A percentile compares a stretch with the other conserved stretches of the same genome.
These are phyloP conservation scores for Meganola albula DNA, from an alignment of 2,888 invertebrate genomes.

Conservation along the genomic window DNA sequence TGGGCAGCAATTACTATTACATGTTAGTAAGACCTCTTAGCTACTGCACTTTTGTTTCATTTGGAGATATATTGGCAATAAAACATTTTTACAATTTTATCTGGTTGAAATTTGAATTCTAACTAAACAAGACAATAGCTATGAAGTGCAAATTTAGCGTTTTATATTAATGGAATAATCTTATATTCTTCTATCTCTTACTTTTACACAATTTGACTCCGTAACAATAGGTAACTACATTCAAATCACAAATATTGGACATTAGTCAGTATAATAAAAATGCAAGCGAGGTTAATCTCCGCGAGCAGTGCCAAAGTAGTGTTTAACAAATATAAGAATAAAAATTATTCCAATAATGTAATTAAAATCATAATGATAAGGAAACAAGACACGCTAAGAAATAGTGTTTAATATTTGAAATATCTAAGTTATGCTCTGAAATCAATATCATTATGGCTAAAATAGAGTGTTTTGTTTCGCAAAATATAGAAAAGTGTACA, in stretches of 20 bases:
- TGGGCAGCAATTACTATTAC: conserved; percentile 48
- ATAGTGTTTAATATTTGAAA: not conserved
- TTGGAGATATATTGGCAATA: conserved; percentile 4
- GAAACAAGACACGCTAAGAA: conserved; percentile 17
- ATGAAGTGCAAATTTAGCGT: conserved; percentile 32
- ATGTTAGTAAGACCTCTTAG: conserved; percentile 39
- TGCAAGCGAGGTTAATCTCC: too few relatives aligned
- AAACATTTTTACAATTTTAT: conserved; percentile 9
- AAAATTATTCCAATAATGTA: conserved; percentile 26
- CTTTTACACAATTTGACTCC: too few relatives aligned
- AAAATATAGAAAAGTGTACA: conserved; percentile 8
- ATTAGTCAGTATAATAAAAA: too few relatives aligned
- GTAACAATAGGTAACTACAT: too few relatives aligned
- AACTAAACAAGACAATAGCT: conserved; percentile 38
- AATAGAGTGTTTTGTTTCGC: conserved; percentile 18
- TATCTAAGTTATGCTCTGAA: too few relatives aligned
- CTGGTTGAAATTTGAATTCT: conserved; percentile 11
- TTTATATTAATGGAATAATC: conserved; percentile 23
- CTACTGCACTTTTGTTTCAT: conserved; percentile 33
- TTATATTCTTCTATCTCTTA: not conserved
- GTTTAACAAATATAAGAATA: not conserved
- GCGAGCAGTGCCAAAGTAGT: not conserved
- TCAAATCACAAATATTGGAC: not conserved
- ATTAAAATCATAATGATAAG: conserved; percentile 9
- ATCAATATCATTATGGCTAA: not conserved